A percentile compares a stretch with the other conserved stretches of the same genome.
Evolutionary conservation across 2,113 vertebrate species (phyloP).

Genomic region (Rhabdomys dilectus): DNA sequence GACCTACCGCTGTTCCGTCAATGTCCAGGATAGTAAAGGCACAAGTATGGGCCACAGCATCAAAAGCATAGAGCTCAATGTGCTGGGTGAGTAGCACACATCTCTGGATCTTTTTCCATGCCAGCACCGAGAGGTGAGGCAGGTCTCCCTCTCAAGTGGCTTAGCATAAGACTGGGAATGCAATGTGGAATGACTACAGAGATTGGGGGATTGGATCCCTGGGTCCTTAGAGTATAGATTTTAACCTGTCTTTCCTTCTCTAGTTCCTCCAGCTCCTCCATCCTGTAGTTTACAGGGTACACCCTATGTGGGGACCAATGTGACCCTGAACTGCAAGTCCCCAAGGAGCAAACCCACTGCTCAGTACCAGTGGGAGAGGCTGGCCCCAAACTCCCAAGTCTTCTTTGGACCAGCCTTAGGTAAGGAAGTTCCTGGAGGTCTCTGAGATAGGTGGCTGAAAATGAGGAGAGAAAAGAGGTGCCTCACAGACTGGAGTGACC

Average conservation of each 20-base stretch:
- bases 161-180: background rate
- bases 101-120: too few species aligned
- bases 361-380: slow-evolving; percentile 91
- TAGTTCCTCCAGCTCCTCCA: slow-evolving; percentile 94
- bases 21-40: background rate
- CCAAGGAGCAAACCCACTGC: slow-evolving; percentile 91
- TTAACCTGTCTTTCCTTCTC: background rate
- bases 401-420: slow-evolving; percentile 89
- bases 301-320: slow-evolving; percentile 90
- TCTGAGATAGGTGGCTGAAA: background rate
- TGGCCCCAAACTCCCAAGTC: slow-evolving; percentile 85
- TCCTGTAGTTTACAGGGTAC: slow-evolving; percentile 88
- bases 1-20: slow-evolving; percentile 90
- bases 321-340: slow-evolving; percentile 94
- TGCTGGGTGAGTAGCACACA: slow-evolving; percentile 61
- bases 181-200: background rate
- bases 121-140: background rate
- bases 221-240: background rate
- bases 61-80: slow-evolving; percentile 62
- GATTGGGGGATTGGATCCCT: background rate
- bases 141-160: background rate
- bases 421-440: slow-evolving; percentile 85
- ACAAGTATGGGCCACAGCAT: accelerated
- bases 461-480: background rate
- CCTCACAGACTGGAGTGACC: background rate